A percentile compares a stretch with the other conserved stretches of the same genome.
phyloP scores from a whole-genome alignment of 2,888 invertebrate genomes.

The Troides aeacus region DNA sequence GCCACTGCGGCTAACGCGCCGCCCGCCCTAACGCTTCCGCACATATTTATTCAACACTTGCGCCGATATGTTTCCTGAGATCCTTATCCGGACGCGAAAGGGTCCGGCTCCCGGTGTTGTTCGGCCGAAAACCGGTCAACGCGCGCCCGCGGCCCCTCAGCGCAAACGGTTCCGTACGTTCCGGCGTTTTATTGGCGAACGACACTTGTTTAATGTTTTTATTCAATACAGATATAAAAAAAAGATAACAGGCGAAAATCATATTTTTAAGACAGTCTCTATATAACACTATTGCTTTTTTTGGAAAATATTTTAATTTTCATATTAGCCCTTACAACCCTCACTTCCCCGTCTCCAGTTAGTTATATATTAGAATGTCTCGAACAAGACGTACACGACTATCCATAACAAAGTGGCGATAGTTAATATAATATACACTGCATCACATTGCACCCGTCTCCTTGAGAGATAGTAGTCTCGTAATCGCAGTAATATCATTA shows the following conservation, averaged over 20 bases:
- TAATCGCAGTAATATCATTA: no score
- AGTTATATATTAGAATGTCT: no score
- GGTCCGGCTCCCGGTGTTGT: slow-evolving; percentile 23
- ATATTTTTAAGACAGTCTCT: no score
- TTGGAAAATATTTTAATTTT: no score
- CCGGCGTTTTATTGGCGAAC: slow-evolving; percentile 31
- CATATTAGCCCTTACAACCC: no score
- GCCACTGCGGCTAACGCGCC: slow-evolving; percentile 68
- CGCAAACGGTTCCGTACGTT: slow-evolving; percentile 32
- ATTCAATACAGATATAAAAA: slow-evolving; percentile 25
- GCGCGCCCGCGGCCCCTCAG: slow-evolving; percentile 16
- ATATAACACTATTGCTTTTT: no score
- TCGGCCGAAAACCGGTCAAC: slow-evolving; percentile 28
- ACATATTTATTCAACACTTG: slow-evolving; percentile 71
- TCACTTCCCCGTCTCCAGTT: no score
- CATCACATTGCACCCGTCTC: no score
- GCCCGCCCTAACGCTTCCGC: slow-evolving; percentile 76
- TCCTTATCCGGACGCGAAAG: slow-evolving; percentile 46
- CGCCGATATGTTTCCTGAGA: slow-evolving; percentile 70
- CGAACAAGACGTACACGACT: no score
- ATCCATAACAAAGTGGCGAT: no score
- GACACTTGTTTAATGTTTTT: slow-evolving; percentile 1
- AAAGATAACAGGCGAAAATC: background rate
- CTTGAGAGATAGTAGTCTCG: no score
- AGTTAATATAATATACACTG: no score